These are phyloP conservation scores for Clarias magur DNA, from an alignment of 2,113 vertebrate genomes.

Conservation along the genomic window DNA sequence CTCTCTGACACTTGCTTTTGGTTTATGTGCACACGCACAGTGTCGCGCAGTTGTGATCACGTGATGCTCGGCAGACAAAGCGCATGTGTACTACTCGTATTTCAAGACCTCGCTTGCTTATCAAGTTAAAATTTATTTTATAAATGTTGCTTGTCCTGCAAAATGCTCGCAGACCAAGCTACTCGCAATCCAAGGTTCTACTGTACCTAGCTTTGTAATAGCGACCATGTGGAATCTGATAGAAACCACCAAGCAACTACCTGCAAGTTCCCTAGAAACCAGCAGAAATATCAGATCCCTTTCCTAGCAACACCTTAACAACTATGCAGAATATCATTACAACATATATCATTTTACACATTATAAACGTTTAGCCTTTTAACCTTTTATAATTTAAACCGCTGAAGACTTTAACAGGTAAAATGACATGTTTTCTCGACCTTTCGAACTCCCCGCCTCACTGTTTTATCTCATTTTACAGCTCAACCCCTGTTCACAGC, in stretches of 20 bases:
- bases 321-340: not conserved
- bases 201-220: too few species aligned
- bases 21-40: too few species aligned
- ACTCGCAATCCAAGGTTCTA: too few species aligned
- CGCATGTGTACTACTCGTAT: too few species aligned
- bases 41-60: too few species aligned
- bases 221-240: not conserved
- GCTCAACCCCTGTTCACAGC: not conserved
- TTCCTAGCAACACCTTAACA: not conserved
- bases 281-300: not conserved
- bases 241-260: not conserved
- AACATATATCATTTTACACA: not conserved
- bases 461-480: not conserved
- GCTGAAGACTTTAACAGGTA: not conserved
- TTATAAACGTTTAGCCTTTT: not conserved
- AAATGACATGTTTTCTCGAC: not conserved
- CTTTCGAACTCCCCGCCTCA: not conserved
- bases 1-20: too few species aligned
- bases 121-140: too few species aligned
- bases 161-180: too few species aligned
- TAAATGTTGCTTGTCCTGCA: too few species aligned
- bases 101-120: too few species aligned
- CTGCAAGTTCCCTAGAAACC: not conserved
- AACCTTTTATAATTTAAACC: not conserved
- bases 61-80: too few species aligned